These are phyloP conservation scores for Phyllotreta cruciferae DNA, from an alignment of 2,888 invertebrate species.

Conservation along the genomic window DNA sequence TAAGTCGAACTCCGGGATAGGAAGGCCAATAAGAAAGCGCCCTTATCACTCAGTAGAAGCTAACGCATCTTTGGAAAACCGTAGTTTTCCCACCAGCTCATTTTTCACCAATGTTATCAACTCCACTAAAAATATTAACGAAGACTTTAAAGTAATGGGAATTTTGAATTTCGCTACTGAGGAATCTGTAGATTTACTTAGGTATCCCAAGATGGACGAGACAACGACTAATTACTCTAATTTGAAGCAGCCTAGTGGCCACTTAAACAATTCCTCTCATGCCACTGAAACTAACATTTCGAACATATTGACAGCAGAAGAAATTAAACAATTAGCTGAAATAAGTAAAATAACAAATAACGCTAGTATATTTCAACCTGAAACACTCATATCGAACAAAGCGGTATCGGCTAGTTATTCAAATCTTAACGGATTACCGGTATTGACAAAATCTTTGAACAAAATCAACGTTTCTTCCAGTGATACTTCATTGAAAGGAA, in stretches of 20 bases:
- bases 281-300: conserved; percentile 35
- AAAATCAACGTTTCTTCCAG: conserved; percentile 57
- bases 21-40: conserved; percentile 72
- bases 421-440: conserved; percentile 71
- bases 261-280: conserved; percentile 46
- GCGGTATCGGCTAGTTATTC: conserved; percentile 68
- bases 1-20: conserved; percentile 80
- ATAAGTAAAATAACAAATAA: conserved; percentile 66
- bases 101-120: conserved; percentile 38
- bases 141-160: conserved; percentile 52
- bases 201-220: conserved; percentile 50
- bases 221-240: no score
- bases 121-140: conserved; percentile 32
- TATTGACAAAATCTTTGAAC: conserved; percentile 70
- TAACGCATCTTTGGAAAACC: conserved; percentile 47
- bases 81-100: conserved; percentile 50
- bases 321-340: conserved; percentile 64
- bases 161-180: conserved; percentile 55
- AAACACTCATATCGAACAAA: conserved; percentile 67
- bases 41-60: conserved; percentile 57
- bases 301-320: conserved; percentile 50
- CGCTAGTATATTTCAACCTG: conserved; percentile 59
- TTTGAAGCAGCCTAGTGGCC: background rate
- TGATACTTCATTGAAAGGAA: conserved; percentile 57
- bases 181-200: conserved; percentile 40